phyloP scores from a whole-genome alignment of 2,888 invertebrate species.

The Chloromyia formosa region DNA sequence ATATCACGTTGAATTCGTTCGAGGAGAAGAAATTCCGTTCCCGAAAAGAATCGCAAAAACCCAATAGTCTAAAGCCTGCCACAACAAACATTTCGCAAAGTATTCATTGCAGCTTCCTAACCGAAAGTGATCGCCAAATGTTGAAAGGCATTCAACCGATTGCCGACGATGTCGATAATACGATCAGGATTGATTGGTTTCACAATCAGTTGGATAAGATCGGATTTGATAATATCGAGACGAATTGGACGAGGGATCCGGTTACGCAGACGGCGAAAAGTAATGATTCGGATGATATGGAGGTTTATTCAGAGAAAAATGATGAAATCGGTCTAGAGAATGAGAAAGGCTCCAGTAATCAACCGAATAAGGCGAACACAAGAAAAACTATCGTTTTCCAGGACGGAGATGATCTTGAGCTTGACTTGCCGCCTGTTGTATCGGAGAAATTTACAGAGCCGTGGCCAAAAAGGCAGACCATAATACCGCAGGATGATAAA shows the following conservation, averaged over 20 bases:
- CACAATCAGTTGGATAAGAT: not conserved
- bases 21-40: conserved; percentile 23
- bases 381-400: conserved; percentile 22
- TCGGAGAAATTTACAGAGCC: not conserved
- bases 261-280: not conserved
- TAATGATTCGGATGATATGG: not conserved
- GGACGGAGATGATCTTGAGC: conserved; percentile 2
- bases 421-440: too few species aligned
- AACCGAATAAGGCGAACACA: not conserved
- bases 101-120: conserved; percentile 1
- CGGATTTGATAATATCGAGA: not conserved
- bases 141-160: not conserved
- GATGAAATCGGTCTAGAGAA: not conserved
- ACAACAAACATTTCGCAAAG: not conserved
- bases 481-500: not conserved
- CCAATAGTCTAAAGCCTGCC: not conserved
- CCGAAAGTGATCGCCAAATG: not conserved
- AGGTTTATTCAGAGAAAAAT: not conserved
- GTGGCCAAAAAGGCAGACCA: not conserved
- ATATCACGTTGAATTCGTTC: conserved; percentile 33
- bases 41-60: not conserved
- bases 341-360: not conserved
- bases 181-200: not conserved
- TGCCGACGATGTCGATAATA: not conserved
- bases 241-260: not conserved